Base-by-base conservation (phyloP, 2,113 vertebrate genomes). In the Actenoides lindsayi region DNA sequence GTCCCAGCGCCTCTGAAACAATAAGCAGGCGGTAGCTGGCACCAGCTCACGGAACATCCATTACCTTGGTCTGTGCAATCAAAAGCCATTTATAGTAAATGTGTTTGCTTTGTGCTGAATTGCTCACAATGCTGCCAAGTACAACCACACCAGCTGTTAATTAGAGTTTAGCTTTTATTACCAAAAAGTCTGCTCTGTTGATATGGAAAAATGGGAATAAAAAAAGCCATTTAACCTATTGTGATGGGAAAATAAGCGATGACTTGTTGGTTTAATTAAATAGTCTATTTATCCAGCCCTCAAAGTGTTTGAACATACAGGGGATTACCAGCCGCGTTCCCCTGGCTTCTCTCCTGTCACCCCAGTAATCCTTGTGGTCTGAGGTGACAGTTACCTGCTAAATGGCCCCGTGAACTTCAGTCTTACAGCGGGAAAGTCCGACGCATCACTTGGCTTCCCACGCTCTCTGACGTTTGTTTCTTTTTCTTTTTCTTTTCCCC, bases 201-300 rank as follows among this genome's bases (percentile, higher is more conserved):
- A 95, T 95, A 94, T 48, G 90, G 92, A 97, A 93, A 91, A 96
- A 97, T 69, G 87, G 91, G 87, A 94, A 93, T 57, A 86, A 90
- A 94, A 94, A 95, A 94, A 95, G 90, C 82, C 97, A 74, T 97
- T 97, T 94, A 94, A 94, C 93, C 96, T 94, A 97, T 98, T 96
- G 97, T 98, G 96, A 96, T 97, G 93, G 65, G 94, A 92, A 98
- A 98, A 97, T 97, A 97, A 94, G 97, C 68, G 93, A 93, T 77
- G 92, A 76, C 93, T 94, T 90, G 95, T 95, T 93, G 92, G 90
- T 93, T 96, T 91, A 93, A 95, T 96, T 94, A 92, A 96, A 90
- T 18, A 85, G 83, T 80, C 89, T 98, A 96, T 98, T 98, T 98
- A 97, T 91, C 94, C 96, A 98, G 97, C 95, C 79, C 93, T 95